A percentile compares a stretch with the other conserved stretches of the same genome.
These are phyloP conservation scores for Microtus pennsylvanicus DNA, from an alignment of 2,113 vertebrate species.

Conservation along the genomic window DNA sequence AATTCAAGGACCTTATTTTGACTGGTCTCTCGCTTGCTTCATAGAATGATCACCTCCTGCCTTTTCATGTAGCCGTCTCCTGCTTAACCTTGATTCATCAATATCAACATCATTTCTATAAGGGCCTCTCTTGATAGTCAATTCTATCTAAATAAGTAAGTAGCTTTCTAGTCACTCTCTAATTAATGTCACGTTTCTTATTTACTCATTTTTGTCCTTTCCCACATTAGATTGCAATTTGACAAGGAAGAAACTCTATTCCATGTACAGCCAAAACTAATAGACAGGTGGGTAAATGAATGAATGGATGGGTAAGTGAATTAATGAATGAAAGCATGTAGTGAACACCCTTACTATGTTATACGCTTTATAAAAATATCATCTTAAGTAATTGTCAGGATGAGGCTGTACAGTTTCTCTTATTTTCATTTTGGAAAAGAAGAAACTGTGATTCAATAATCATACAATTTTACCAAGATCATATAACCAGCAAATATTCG, in stretches of 20 bases:
- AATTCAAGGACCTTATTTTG: neutral
- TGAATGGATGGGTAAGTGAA: neutral
- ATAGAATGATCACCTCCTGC: neutral
- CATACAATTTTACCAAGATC: conserved; percentile 4
- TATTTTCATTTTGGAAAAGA: conserved; percentile 15
- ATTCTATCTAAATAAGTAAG: conserved; percentile 29
- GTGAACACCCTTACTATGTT: neutral
- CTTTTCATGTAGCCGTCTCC: neutral
- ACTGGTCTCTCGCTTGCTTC: neutral
- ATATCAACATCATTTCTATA: neutral
- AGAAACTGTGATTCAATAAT: conserved; percentile 26
- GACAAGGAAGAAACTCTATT: neutral
- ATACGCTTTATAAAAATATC: neutral
- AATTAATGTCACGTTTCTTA: neutral
- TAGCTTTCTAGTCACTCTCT: neutral
- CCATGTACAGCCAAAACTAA: neutral
- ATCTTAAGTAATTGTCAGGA: neutral
- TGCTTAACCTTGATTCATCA: conserved; percentile 7
- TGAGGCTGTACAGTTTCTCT: conserved; percentile 27
- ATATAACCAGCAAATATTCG: conserved; percentile 11
- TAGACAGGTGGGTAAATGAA: neutral
- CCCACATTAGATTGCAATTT: conserved; percentile 20
- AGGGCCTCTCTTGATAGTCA: neutral
- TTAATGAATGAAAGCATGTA: neutral
- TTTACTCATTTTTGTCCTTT: neutral